A percentile compares a stretch with the other conserved stretches of the same genome.
These are phyloP conservation scores for Emberiza fucata DNA, from an alignment of 2,113 vertebrate species.

Conservation along the genomic window DNA sequence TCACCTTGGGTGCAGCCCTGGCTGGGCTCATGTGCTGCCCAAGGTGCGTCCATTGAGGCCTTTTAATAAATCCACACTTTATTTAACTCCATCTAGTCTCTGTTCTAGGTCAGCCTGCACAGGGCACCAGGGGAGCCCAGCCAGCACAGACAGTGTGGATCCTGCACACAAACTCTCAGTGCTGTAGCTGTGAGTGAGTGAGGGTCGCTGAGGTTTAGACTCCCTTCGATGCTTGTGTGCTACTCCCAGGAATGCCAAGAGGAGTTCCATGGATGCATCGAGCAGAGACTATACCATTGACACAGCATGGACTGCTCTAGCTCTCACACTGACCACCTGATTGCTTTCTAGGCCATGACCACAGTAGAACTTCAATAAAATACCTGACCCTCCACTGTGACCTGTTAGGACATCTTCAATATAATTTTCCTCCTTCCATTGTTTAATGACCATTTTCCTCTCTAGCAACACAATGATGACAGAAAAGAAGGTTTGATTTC, in stretches of 20 bases:
- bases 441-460: background rate
- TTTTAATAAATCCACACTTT: background rate
- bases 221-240: constrained; percentile 45
- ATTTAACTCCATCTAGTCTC: background rate
- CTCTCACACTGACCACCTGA: background rate
- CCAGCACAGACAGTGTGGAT: background rate
- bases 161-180: background rate
- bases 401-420: background rate
- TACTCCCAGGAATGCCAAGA: constrained; percentile 28
- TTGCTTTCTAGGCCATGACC: background rate
- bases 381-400: background rate
- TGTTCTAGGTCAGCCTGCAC: background rate
- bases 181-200: background rate
- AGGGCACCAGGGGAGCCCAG: background rate
- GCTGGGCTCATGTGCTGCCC: background rate
- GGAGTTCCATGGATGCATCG: constrained; percentile 34
- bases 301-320: background rate
- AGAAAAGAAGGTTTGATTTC: background rate
- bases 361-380: background rate
- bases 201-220: background rate
- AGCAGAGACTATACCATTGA: constrained; percentile 35
- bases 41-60: background rate
- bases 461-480: background rate
- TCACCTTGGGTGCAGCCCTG: background rate
- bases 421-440: background rate